These are phyloP conservation scores for Nymphalis c-album DNA, from an alignment of 2,888 invertebrate species.

Conservation along the genomic window DNA sequence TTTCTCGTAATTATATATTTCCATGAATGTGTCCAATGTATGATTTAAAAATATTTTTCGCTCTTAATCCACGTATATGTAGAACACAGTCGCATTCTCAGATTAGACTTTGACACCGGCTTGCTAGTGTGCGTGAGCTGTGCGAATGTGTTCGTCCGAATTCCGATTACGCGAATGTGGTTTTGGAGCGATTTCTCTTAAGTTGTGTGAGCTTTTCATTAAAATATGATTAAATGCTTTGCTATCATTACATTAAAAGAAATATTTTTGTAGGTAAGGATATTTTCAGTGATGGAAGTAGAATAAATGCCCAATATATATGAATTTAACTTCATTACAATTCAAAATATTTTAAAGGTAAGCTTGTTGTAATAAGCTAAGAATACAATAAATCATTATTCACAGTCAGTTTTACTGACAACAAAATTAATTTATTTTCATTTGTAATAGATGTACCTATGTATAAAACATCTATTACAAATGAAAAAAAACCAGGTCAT, in stretches of 20 bases:
- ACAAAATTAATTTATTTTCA: too few species aligned
- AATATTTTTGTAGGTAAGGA: background rate
- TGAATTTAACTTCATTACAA: background rate
- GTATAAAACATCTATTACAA: too few species aligned
- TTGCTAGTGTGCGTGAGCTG: conserved; percentile 57
- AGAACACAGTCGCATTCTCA: conserved; percentile 48
- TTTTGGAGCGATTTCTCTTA: conserved; percentile 49
- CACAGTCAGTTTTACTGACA: too few species aligned
- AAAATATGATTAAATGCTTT: background rate
- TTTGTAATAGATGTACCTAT: too few species aligned
- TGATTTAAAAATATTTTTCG: background rate
- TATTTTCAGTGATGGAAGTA: background rate
- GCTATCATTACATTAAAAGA: background rate
- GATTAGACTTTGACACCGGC: conserved; percentile 76
- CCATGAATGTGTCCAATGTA: background rate
- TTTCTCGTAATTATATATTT: conserved; percentile 1
- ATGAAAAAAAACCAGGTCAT: background rate
- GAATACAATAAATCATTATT: too few species aligned
- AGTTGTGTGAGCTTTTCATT: conserved; percentile 10
- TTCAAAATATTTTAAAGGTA: background rate
- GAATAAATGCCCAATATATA: background rate
- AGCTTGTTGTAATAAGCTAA: background rate
- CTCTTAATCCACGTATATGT: conserved; percentile 37
- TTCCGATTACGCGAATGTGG: conserved; percentile 56
- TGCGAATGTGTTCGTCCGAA: conserved; percentile 56